Base-by-base conservation (phyloP, 2,888 invertebrate species). In the Leptinotarsa haldemani region DNA sequence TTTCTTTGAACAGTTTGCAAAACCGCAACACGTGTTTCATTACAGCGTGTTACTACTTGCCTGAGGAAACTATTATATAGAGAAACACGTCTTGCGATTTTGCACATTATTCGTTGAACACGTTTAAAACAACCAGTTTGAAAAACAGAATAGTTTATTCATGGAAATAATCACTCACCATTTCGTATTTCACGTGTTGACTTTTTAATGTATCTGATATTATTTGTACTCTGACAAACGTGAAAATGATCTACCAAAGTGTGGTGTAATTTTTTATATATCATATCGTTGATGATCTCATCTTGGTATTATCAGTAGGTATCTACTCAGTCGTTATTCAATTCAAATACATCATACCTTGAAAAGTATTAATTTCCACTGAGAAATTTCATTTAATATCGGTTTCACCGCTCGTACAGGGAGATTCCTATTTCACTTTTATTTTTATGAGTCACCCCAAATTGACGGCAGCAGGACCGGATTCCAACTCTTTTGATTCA, bases 231-330 rank as follows among this genome's bases (percentile, higher is more conserved):
- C 4, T 56, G 13, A 15, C 20, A 12, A 52, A 5, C 1, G 9
- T 52, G 9, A 20, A 56, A 22, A 25, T 56, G 22, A 56, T 56
- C 22, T 22, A 22, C 13, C 18, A 22, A 13, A 56, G 56, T 56
- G 56, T 15, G 22, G 20, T 25, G 20, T 56, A 22, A 50, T 50
- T 22, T 56, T 56, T 56, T 56, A 40, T 56, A 56, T 56, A 56
- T 56, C 12, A 50, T 40, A 56, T 20, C 2, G 53, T 56, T 20
- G 56, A 56, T 56, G 56, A 56, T 56, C 56, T 56, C 56, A 56
- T 56, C 15, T 52, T n/a, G 18, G 52, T 18, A 18, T 52, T 52
- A 52, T 52, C 52, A 52, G 52, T 52, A 52, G 40, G 2, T 40
- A 40, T 9, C 40, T 40, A 40, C 0, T 40, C 40, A 40, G 40